Evolutionary conservation across 2,888 invertebrate genomes (phyloP).

Genomic region (Diarsia dahlii): DNA sequence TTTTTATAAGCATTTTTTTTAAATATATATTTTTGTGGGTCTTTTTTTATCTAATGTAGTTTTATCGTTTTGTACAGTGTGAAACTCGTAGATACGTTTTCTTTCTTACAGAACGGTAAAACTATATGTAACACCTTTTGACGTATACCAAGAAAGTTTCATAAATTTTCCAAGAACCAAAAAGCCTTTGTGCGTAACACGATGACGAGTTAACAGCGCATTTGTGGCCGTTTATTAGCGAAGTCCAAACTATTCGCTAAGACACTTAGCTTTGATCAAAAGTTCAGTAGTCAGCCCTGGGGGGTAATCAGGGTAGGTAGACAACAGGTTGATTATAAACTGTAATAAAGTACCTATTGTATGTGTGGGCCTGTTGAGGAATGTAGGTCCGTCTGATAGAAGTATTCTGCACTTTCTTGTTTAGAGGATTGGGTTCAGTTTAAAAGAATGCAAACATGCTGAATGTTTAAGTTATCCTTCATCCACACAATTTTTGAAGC

Average conservation of each 20-base stretch:
- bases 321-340: constrained; percentile 51
- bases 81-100: too few species aligned
- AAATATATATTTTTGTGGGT: too few species aligned
- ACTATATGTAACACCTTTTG: not conserved
- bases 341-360: not conserved
- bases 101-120: too few species aligned
- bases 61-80: too few species aligned
- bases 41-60: too few species aligned
- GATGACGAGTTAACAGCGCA: constrained; percentile 29
- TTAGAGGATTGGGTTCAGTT: not conserved
- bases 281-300: constrained; percentile 46
- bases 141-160: not conserved
- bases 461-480: too few species aligned
- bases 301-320: constrained; percentile 44
- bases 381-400: not conserved
- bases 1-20: too few species aligned
- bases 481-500: too few species aligned
- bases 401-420: not conserved
- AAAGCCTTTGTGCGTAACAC: constrained; percentile 37
- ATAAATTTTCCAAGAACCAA: not conserved
- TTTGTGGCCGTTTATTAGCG: constrained; percentile 37
- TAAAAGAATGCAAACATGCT: too few species aligned
- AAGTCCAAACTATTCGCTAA: constrained; percentile 48
- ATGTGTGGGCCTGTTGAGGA: not conserved
- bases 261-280: constrained; percentile 61